Evolutionary conservation across 2,888 invertebrate species (phyloP).

Genomic region (Brachyptera risi): DNA sequence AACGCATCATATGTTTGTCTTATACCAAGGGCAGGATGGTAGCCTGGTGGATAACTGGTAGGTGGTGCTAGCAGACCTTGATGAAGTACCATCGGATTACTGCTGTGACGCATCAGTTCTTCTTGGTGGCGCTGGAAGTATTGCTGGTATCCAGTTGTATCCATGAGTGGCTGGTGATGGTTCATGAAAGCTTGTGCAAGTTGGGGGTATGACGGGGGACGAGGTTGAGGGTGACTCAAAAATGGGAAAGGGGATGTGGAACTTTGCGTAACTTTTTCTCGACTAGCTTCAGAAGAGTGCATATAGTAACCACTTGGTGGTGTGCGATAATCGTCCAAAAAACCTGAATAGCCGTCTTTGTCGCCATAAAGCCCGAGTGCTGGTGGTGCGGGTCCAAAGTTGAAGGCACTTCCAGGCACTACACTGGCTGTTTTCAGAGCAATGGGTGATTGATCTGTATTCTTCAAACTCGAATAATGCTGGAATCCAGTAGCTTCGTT

Average conservation of each 20-base stretch:
- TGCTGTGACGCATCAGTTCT: constrained; percentile 55
- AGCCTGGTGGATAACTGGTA: constrained; percentile 54
- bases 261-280: constrained; percentile 46
- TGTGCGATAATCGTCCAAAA: constrained; percentile 61
- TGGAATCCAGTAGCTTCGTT: constrained; percentile 52
- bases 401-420: constrained; percentile 79
- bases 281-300: constrained; percentile 30
- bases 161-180: constrained; percentile 51
- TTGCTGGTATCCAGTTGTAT: constrained; percentile 63
- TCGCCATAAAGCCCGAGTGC: constrained; percentile 58
- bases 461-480: constrained; percentile 55
- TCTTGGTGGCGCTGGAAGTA: constrained; percentile 62
- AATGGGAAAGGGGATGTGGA: constrained; percentile 45
- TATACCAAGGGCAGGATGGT: constrained; percentile 58
- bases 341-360: constrained; percentile 55
- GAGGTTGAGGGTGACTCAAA: constrained; percentile 46
- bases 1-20: constrained; percentile 69
- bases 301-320: constrained; percentile 57
- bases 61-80: constrained; percentile 51
- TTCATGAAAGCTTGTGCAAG: constrained; percentile 45
- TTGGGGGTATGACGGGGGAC: constrained; percentile 55
- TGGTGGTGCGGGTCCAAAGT: constrained; percentile 68
- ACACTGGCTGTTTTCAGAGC: constrained; percentile 64
- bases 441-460: constrained; percentile 47
- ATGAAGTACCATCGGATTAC: constrained; percentile 55